A percentile compares a stretch with the other conserved stretches of the same genome.
These are phyloP conservation scores for Hoplodrina ambigua DNA, from an alignment of 2,888 invertebrate genomes.

Conservation along the genomic window DNA sequence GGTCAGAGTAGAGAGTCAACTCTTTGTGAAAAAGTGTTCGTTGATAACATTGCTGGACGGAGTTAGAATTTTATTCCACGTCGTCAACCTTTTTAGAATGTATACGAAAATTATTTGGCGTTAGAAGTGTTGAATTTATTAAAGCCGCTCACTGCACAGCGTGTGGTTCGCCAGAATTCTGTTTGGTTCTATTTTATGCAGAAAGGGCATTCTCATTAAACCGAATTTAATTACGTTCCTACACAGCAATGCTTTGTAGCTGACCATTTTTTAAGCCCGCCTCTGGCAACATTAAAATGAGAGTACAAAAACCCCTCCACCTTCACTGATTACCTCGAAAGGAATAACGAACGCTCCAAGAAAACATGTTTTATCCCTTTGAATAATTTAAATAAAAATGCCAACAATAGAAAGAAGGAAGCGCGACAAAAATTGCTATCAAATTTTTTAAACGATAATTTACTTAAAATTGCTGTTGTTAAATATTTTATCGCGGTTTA, in stretches of 20 bases:
- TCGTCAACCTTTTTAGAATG: constrained; percentile 27
- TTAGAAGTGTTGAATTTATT: constrained; percentile 31
- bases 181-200: constrained; percentile 56
- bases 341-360: constrained; percentile 46
- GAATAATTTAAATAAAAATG: constrained; percentile 59
- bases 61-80: constrained; percentile 20
- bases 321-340: constrained; percentile 56
- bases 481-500: constrained; percentile 46
- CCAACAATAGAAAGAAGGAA: constrained; percentile 40
- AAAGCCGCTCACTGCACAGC: constrained; percentile 33
- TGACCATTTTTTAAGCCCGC: constrained; percentile 52
- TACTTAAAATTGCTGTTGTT: constrained; percentile 42
- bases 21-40: constrained; percentile 16
- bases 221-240: constrained; percentile 60
- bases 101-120: constrained; percentile 22
- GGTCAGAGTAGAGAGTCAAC: neutral
- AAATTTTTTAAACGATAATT: constrained; percentile 57
- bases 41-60: constrained; percentile 5
- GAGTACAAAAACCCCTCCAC: constrained; percentile 32
- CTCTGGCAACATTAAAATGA: constrained; percentile 37
- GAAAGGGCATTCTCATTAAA: constrained; percentile 61
- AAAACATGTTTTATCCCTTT: constrained; percentile 60
- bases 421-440: constrained; percentile 46
- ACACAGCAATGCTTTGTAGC: constrained; percentile 63
- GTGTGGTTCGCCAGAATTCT: constrained; percentile 39